Evolutionary conservation across 1,140 invertebrate species (phyloP), one percentile per base, ranked within the genome.

Genomic region (Druon quercuslanigerum): DNA sequence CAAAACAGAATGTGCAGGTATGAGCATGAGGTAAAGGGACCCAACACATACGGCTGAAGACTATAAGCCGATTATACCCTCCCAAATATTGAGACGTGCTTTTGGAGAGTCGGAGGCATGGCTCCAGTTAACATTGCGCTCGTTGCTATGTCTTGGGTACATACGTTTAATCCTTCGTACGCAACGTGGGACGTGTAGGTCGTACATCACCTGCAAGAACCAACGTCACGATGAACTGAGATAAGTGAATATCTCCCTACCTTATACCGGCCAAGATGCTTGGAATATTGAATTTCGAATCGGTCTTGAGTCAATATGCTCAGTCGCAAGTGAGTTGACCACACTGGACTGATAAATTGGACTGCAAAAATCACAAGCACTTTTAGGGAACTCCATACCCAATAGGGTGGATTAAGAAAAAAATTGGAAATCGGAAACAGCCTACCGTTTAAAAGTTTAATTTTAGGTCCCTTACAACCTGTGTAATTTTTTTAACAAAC

Each of bases 221-320:
- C 33, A 66, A 66, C 60, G 20, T 66, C 33, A 66, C 60, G 60
- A 66, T 66, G 60, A 40, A 66, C 13, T 33, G 25, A 66, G 60
- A 66, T 66, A 66, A 66, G 60, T 40, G 60, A 66, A 66, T 66
- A 66, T 40, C 60, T 40, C 57, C 57, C 60, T 66, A 66, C 60
- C 60, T n/a, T 40, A 20, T 33, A 40, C 60, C 33, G 33, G 20
- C 33, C 60, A 66, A 14, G 60, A 33, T 5, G 14, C 60, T 60
- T 66, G 4, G 25, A 66, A 40, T 66, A 66, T 66, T 20, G 60
- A 66, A 66, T 66, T 46, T 66, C 60, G 25, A 40, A 66, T 66
- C 33, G 14, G 13, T 46, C 16, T 33, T 40, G 13, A 33, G 60
- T 46, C 60, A 66, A 66, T 57, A 57, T 57, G 60, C 57, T 25